Conservation (phyloP, 2,888 invertebrate genomes). For the Myopa tessellatipennis region DNA sequence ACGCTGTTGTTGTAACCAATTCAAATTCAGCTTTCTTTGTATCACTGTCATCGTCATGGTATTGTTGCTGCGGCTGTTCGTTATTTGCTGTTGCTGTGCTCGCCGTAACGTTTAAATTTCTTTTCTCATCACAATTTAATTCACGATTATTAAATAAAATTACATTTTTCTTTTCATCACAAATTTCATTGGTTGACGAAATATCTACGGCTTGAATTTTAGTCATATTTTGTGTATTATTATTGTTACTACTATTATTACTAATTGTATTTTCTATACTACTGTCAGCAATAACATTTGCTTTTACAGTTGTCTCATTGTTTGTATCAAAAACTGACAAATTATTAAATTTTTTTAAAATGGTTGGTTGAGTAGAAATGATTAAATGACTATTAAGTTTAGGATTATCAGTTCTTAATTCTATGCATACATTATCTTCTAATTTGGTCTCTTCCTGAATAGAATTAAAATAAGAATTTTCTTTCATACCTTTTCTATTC, state of each 20-base stretch:
- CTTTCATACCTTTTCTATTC: conserved; percentile 43
- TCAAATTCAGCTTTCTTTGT: background rate
- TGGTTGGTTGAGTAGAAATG: conserved; percentile 44
- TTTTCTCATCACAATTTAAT: background rate
- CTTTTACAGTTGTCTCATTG: background rate
- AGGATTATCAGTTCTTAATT: background rate
- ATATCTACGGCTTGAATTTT: conserved; percentile 43
- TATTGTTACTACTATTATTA: background rate
- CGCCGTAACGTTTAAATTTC: background rate
- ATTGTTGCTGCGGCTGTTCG: background rate
- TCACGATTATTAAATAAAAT: conserved; percentile 14
- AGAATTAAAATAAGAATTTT: conserved; percentile 30
- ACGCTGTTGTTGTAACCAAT: background rate
- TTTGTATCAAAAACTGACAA: conserved; percentile 32
- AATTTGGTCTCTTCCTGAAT: conserved; percentile 11
- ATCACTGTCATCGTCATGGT: background rate
- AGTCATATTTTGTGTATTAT: conserved; percentile 15
- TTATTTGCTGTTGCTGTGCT: background rate
- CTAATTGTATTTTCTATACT: conserved; percentile 14
- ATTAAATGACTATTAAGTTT: conserved; percentile 31
- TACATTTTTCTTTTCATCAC: conserved; percentile 18
- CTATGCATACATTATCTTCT: background rate
- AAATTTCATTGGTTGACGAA: conserved; percentile 49
- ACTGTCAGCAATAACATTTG: conserved; percentile 16
- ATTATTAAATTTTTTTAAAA: conserved; percentile 24